Base-by-base conservation (phyloP, 2,113 vertebrate genomes). In the Eira barbara region DNA sequence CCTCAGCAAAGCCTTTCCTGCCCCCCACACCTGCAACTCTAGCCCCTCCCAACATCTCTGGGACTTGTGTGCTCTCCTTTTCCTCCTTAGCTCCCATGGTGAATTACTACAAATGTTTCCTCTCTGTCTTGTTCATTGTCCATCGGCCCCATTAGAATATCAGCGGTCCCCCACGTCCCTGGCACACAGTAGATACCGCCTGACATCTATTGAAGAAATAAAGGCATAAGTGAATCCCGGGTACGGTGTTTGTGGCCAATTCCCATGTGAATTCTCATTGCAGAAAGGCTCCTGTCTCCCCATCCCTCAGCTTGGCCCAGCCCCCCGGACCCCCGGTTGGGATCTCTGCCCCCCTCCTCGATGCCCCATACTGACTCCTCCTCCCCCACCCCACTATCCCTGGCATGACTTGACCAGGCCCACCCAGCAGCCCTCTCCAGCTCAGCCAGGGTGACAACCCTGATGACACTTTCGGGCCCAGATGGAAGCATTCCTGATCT, bases 1-100 rank as follows among this genome's bases (percentile, higher is more conserved):
- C 67, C 65, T 18, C 49, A 11, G 67, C 31, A 14, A 39, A 49
- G 7, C 36, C 25, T 11, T 52, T 89, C 84, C 85, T 2, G 0
- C 31, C 20, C 20, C 3, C 47, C n/a, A 6, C 3, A 7, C 7
- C 52, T 67, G 36, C 31, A 59, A 31, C 25, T 6, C 31, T 12
- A 13, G 2, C 1, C n/a, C 36, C 61, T 29, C 17, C 36, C 91
- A 13, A 0, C 13, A 1, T 4, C 12, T 31, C 49, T 65, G 76
- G 21, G 31, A 23, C 4, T 27, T 4, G 39, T 5, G 0, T 2
- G 5, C 49, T 45, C 59, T 27, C 0, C 49, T 0, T 7, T 25
- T 9, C 61, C 55, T 67, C 71, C 36, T 61, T 17, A 36, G 29
- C 55, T 23, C 52, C 45, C 8, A 6, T 12, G 6, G 2, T 4